Percentiles rank a stretch among this genome's conserved stretches.
phyloP scores from a whole-genome alignment of 35 echinoderm and acorn worm species.

The Strongylocentrotus purpuratus region DNA sequence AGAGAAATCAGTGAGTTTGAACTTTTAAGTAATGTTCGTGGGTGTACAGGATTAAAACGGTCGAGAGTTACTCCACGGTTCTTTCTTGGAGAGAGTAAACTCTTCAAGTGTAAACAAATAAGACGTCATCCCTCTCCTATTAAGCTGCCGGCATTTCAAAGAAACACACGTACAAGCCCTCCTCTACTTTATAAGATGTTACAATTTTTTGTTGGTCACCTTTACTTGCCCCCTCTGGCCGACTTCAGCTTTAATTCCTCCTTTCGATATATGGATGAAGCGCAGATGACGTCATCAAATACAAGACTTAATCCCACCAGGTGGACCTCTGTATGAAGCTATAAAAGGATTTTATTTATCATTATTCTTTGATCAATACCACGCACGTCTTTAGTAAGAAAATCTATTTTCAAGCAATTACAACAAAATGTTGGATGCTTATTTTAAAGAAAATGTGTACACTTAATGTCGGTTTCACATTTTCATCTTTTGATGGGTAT shows the following conservation, averaged over 20 bases:
- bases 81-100: neutral
- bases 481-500: no score
- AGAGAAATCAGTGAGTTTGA: neutral
- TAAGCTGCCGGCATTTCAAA: neutral
- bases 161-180: neutral
- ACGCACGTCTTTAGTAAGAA: no score
- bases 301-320: neutral
- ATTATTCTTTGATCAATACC: no score
- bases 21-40: neutral
- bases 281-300: neutral
- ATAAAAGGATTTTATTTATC: neutral
- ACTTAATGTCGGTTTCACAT: no score
- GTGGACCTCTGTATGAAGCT: neutral
- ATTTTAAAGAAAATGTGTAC: no score
- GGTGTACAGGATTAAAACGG: neutral
- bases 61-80: neutral
- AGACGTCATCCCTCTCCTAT: neutral
- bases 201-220: neutral
- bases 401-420: no score
- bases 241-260: neutral
- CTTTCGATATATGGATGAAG: neutral
- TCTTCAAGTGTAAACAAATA: constrained; percentile 13
- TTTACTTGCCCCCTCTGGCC: neutral
- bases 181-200: neutral
- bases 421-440: no score